These are phyloP conservation scores for Leguminivora glycinivorella DNA, from an alignment of 1,140 invertebrate genomes.

Conservation along the genomic window DNA sequence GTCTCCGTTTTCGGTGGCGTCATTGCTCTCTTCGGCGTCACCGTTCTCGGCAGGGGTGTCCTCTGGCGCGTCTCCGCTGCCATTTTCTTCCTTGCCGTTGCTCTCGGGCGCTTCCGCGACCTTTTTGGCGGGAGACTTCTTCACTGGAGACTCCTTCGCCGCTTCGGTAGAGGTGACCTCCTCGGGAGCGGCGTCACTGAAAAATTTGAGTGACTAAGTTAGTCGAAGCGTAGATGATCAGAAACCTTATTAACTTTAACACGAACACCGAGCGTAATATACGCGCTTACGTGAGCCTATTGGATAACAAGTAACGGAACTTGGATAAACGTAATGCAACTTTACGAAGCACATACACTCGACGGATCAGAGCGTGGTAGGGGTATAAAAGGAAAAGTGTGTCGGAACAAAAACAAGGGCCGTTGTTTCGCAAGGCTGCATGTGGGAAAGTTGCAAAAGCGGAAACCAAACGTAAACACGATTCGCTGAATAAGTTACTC, in stretches of 20 bases:
- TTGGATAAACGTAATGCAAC: constrained; percentile 36
- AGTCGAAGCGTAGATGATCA: background rate
- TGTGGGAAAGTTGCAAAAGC: constrained; percentile 72
- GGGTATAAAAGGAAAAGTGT: constrained; percentile 64
- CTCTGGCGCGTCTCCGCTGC: constrained; percentile 65
- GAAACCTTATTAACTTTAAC: background rate
- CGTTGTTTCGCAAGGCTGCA: constrained; percentile 69
- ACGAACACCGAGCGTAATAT: background rate
- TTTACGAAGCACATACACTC: constrained; percentile 38
- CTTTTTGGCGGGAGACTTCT: constrained; percentile 74
- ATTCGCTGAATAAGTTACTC: constrained; percentile 58
- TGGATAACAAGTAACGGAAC: constrained; percentile 35
- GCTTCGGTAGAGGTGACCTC: constrained; percentile 68
- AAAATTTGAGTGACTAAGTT: constrained; percentile 36
- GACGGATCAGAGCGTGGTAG: constrained; percentile 39
- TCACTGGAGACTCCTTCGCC: constrained; percentile 71
- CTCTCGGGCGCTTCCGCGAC: constrained; percentile 75
- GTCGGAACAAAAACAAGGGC: constrained; percentile 68
- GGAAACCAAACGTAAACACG: constrained; percentile 58
- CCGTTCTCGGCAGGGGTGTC: constrained; percentile 77
- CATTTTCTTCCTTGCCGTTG: constrained; percentile 80
- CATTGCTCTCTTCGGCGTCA: constrained; percentile 79
- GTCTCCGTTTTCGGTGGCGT: constrained; percentile 82
- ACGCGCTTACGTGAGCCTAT: background rate
- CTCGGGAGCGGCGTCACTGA: constrained; percentile 64